phyloP scores from a whole-genome alignment of 2,888 invertebrate species.

The Oligia latruncula region DNA sequence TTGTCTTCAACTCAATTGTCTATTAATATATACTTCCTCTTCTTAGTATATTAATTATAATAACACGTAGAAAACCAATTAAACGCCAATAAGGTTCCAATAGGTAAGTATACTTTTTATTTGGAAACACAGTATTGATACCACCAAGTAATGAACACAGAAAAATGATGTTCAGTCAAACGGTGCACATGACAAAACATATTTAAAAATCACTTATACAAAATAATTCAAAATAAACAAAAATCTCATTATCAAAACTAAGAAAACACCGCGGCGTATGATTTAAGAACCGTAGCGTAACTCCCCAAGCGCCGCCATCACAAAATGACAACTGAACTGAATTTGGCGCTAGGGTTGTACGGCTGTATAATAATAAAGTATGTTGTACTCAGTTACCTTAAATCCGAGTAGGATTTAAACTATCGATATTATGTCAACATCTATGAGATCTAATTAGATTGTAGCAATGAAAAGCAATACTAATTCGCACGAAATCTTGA shows the following conservation, averaged over 20 bases:
- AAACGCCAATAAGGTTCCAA: constrained; percentile 78
- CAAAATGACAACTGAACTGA: constrained; percentile 77
- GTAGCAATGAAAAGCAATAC: not conserved
- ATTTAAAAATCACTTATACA: constrained; percentile 55
- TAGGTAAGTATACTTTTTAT: constrained; percentile 76
- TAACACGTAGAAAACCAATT: constrained; percentile 34
- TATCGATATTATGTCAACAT: not conserved
- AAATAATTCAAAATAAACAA: constrained; percentile 63
- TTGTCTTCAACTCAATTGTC: constrained; percentile 34
- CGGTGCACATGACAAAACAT: constrained; percentile 71
- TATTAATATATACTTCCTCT: constrained; percentile 13
- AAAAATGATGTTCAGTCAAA: constrained; percentile 70
- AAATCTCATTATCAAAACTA: constrained; percentile 72
- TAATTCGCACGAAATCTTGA: not conserved
- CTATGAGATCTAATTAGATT: not conserved
- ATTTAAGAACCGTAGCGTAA: constrained; percentile 79
- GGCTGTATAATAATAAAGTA: not conserved
- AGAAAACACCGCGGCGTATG: constrained; percentile 78
- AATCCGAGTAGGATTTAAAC: not conserved
- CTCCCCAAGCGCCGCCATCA: constrained; percentile 88
- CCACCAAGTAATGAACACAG: constrained; percentile 78
- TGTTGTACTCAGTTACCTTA: not conserved
- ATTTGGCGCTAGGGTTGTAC: constrained; percentile 28
- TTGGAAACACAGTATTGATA: constrained; percentile 81
- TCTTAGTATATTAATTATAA: constrained; percentile 20